phyloP scores from a whole-genome alignment of 1,140 invertebrate species.

The Spodoptera litura region DNA sequence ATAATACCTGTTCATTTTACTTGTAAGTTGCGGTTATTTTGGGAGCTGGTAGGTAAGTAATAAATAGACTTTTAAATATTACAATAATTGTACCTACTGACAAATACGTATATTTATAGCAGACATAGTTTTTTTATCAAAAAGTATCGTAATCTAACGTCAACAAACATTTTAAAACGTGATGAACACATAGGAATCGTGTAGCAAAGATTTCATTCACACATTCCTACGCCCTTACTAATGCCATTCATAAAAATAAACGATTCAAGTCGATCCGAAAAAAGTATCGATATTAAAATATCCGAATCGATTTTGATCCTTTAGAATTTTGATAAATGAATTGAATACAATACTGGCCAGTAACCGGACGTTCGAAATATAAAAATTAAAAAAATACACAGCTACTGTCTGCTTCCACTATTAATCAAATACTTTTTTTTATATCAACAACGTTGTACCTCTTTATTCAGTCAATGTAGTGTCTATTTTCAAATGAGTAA shows the following conservation, averaged over 20 bases:
- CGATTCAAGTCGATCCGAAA: constrained; percentile 56
- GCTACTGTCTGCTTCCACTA: constrained; percentile 73
- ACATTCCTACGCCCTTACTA: constrained; percentile 44
- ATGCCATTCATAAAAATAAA: constrained; percentile 45
- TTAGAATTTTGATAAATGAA: constrained; percentile 78
- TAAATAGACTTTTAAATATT: background rate
- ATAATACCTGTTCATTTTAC: constrained; percentile 16
- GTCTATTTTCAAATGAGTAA: background rate
- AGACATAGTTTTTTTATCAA: too few relatives aligned
- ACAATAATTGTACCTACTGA: too few relatives aligned
- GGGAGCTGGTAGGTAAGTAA: background rate
- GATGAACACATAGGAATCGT: constrained; percentile 10
- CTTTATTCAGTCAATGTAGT: background rate
- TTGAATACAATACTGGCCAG: constrained; percentile 67
- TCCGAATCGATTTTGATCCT: constrained; percentile 71
- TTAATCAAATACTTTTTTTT: constrained; percentile 73
- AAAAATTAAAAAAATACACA: constrained; percentile 58
- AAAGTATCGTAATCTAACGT: too few relatives aligned
- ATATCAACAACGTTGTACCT: constrained; percentile 53
- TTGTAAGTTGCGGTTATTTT: constrained; percentile 28
- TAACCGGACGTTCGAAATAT: constrained; percentile 70
- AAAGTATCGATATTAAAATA: constrained; percentile 77
- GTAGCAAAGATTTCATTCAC: constrained; percentile 21
- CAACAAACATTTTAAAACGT: background rate
- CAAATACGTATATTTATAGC: too few relatives aligned